Evolutionary conservation across 2,888 invertebrate species (phyloP).

Genomic region (Amorpha juglandis): DNA sequence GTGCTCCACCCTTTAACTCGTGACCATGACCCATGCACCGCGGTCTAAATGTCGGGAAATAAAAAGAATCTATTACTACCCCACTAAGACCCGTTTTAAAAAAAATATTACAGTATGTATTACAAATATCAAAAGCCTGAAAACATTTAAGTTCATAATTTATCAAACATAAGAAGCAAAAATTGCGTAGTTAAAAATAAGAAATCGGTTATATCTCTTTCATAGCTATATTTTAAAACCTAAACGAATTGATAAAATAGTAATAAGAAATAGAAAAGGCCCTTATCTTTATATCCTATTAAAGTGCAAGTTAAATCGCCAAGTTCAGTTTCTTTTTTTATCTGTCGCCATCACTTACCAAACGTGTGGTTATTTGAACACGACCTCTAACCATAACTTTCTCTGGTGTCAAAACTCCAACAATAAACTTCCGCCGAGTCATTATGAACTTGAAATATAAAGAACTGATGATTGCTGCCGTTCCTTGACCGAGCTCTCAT

Average conservation of each 20-base stretch:
- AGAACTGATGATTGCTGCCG: slow-evolving; percentile 40
- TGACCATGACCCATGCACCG: no score
- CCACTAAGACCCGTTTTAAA: no score
- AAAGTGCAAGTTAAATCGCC: slow-evolving; percentile 11
- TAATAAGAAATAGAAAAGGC: slow-evolving; percentile 3
- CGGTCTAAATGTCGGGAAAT: no score
- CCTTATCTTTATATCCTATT: slow-evolving; percentile 32
- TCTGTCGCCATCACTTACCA: slow-evolving; percentile 8
- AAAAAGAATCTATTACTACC: no score
- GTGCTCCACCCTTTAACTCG: no score
- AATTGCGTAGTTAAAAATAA: no score
- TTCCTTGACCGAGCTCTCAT: slow-evolving; percentile 55
- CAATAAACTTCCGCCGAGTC: slow-evolving; percentile 63
- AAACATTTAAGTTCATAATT: no score
- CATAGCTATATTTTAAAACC: no score
- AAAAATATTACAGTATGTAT: no score
- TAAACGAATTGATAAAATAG: background rate
- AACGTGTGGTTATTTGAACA: slow-evolving; percentile 34
- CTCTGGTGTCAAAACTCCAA: slow-evolving; percentile 57
- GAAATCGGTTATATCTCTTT: no score
- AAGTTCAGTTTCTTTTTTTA: slow-evolving; percentile 16
- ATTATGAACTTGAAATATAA: slow-evolving; percentile 59
- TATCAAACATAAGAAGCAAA: no score
- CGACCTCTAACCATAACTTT: slow-evolving; percentile 71
- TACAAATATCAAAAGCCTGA: no score